Conservation (phyloP, 2,113 vertebrate species). For the Zapus hudsonius region DNA sequence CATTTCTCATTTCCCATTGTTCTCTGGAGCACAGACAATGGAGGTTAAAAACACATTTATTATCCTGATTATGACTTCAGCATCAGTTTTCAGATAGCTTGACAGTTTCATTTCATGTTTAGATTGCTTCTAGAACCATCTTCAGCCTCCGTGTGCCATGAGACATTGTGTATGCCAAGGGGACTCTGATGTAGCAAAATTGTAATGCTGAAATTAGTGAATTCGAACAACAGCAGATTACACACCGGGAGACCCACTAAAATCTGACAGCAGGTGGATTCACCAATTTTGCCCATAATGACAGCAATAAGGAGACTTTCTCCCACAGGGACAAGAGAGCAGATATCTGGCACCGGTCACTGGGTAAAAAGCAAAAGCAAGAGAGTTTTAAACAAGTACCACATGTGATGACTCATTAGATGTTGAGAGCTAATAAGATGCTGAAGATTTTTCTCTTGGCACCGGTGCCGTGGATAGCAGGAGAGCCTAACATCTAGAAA, state of each 20-base stretch:
- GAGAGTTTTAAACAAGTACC: slow-evolving; percentile 75
- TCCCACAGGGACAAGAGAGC: slow-evolving; percentile 67
- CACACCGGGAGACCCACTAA: slow-evolving; percentile 76
- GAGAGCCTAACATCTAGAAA: slow-evolving; percentile 74
- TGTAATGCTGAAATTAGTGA: slow-evolving; percentile 70
- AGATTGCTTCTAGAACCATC: not conserved
- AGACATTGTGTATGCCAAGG: not conserved
- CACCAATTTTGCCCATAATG: slow-evolving; percentile 71
- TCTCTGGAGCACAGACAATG: not conserved
- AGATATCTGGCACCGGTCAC: slow-evolving; percentile 74
- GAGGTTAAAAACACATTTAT: not conserved
- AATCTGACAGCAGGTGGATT: slow-evolving; percentile 70
- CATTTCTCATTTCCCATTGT: not conserved
- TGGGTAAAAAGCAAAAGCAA: slow-evolving; percentile 60
- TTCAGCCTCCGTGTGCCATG: not conserved
- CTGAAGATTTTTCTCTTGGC: slow-evolving; percentile 75
- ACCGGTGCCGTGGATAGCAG: slow-evolving; percentile 69
- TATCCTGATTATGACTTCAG: not conserved
- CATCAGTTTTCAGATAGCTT: slow-evolving; percentile 8
- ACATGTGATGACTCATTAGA: slow-evolving; percentile 76
- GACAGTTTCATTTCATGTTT: not conserved
- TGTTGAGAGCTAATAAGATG: slow-evolving; percentile 75
- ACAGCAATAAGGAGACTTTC: slow-evolving; percentile 70
- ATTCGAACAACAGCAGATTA: slow-evolving; percentile 75
- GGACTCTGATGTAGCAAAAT: slow-evolving; percentile 38